A percentile compares a stretch with the other conserved stretches of the same genome.
phyloP scores from a whole-genome alignment of 2,113 vertebrate species.

The Notechis scutatus region DNA sequence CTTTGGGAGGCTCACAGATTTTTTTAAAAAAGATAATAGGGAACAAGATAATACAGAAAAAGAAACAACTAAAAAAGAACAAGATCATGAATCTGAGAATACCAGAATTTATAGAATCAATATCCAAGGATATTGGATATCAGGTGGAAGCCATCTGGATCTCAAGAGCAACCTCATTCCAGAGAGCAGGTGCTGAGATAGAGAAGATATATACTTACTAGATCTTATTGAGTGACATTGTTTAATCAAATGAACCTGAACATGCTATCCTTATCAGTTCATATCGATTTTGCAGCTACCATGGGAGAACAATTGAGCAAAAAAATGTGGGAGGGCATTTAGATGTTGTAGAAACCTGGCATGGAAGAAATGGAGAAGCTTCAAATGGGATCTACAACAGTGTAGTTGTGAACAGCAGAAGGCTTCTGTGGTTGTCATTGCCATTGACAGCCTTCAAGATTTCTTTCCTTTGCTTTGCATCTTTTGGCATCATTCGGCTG shows the following conservation, averaged over 20 bases:
- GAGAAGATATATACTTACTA: background rate
- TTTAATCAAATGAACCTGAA: background rate
- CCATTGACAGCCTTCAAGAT: too few species aligned
- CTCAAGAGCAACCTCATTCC: background rate
- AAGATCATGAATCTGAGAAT: background rate
- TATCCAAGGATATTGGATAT: background rate
- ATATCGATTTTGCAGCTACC: background rate
- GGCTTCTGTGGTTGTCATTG: background rate
- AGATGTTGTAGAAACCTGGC: background rate
- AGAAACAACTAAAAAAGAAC: background rate
- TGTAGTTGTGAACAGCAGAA: background rate
- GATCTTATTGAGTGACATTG: background rate
- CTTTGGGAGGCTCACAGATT: background rate
- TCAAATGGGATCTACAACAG: background rate
- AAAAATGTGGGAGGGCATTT: background rate
- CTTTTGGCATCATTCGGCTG: too few species aligned
- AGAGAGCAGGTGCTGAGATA: background rate
- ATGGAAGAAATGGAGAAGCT: background rate
- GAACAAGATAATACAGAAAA: background rate
- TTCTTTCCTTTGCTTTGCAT: too few species aligned
- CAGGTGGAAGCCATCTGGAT: background rate
- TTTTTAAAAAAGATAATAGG: background rate
- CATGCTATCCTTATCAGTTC: background rate
- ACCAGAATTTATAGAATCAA: background rate
- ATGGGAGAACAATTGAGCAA: background rate